Evolutionary conservation across 2,797 vertebrate species (phyloP).

Genomic region (Clarias platycephalus): DNA sequence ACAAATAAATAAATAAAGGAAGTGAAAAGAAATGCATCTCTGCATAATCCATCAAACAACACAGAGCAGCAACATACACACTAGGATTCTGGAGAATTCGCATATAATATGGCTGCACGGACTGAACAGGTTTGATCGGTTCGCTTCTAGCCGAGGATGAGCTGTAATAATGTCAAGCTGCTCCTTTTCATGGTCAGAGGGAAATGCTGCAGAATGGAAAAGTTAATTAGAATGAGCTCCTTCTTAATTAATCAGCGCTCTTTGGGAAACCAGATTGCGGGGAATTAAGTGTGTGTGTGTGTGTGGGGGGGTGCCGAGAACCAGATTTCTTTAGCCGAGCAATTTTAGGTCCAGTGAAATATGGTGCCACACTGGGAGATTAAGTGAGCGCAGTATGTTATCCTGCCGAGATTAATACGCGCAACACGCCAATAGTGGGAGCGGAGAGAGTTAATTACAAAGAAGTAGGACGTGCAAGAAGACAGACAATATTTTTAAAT

Average conservation of each 20-base stretch:
- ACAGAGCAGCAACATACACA: conserved; percentile 12
- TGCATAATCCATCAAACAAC: not conserved
- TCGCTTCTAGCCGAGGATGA: not conserved
- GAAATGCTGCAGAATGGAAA: conserved; percentile 58
- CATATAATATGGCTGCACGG: not conserved
- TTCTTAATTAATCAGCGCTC: conserved; percentile 70
- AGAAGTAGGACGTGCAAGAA: not conserved
- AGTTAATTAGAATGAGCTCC: conserved; percentile 67
- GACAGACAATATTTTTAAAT: not conserved
- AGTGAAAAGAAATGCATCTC: not conserved
- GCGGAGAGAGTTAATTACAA: conserved; percentile 63
- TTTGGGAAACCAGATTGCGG: conserved; percentile 59
- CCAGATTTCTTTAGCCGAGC: conserved; percentile 66
- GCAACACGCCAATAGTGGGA: conserved; percentile 46
- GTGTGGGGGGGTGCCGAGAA: not conserved
- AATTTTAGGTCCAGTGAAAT: conserved; percentile 64
- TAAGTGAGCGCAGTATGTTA: conserved; percentile 52
- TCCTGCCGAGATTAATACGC: conserved; percentile 67
- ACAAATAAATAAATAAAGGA: not conserved
- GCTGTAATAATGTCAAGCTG: conserved; percentile 45
- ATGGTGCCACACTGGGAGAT: conserved; percentile 62
- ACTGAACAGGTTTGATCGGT: not conserved
- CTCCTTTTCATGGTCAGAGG: conserved; percentile 65
- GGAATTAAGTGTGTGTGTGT: no score
- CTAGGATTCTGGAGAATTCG: not conserved